Evolutionary conservation across 1,140 invertebrate genomes (phyloP).

Genomic region (Magallana gigas): DNA sequence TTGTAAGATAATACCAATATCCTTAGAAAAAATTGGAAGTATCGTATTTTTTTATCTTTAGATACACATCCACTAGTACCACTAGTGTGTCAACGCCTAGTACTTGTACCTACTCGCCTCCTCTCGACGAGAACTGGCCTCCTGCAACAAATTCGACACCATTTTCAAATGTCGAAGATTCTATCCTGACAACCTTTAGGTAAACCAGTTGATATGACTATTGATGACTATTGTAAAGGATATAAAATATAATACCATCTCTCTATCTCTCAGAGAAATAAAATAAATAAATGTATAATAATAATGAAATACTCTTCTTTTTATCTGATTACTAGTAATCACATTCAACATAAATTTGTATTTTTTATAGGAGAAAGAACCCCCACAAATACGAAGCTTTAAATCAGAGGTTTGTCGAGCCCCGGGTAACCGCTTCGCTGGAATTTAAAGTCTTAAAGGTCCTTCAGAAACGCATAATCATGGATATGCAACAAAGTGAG

Average conservation of each 20-base stretch:
- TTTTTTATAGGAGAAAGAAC: slow-evolving; percentile 19
- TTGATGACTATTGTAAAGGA: slow-evolving; percentile 22
- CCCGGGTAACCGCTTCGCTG: neutral
- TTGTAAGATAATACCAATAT: slow-evolving; percentile 18
- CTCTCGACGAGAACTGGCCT: slow-evolving; percentile 15
- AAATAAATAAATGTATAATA: neutral
- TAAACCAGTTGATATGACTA: neutral
- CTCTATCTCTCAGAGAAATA: slow-evolving; percentile 5
- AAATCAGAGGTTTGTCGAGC: neutral
- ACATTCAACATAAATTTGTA: neutral
- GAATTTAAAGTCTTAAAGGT: slow-evolving; percentile 12
- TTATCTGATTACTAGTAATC: neutral
- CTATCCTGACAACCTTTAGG: slow-evolving; percentile 4
- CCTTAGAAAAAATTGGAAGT: neutral
- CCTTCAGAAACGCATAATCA: neutral
- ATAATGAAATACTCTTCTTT: neutral
- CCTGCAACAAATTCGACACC: slow-evolving; percentile 25
- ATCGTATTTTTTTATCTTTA: neutral
- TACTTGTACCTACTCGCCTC: slow-evolving; percentile 9
- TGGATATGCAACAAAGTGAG: slow-evolving; percentile 19
- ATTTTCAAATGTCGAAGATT: slow-evolving; percentile 27
- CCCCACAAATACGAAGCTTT: neutral
- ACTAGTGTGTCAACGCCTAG: neutral
- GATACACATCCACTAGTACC: neutral
- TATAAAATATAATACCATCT: neutral